Conservation (phyloP, 2,113 vertebrate species). For the Mormyrus lacerda region DNA sequence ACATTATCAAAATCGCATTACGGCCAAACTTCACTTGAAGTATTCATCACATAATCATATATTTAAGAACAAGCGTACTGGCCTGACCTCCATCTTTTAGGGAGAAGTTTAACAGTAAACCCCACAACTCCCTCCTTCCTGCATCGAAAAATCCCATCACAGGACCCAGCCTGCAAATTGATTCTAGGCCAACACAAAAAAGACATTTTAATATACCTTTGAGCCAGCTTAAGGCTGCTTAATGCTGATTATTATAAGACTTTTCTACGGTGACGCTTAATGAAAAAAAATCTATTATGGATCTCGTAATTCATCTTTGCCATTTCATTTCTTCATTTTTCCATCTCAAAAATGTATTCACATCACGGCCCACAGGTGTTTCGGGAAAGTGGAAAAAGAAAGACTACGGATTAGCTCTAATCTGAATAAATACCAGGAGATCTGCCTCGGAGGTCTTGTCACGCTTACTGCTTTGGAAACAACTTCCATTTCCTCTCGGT, state of each 20-base stretch:
- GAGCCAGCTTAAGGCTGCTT: constrained; percentile 67
- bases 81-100: constrained; percentile 4
- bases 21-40: too few species aligned
- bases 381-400: constrained; percentile 32
- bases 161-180: constrained; percentile 80
- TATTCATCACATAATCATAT: background rate
- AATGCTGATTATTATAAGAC: constrained; percentile 52
- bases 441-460: constrained; percentile 56
- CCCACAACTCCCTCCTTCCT: constrained; percentile 15
- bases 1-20: background rate
- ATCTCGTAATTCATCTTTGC: constrained; percentile 22
- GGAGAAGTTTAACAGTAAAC: background rate
- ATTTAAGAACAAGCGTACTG: background rate
- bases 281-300: constrained; percentile 62
- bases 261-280: constrained; percentile 57
- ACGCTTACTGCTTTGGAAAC: constrained; percentile 60
- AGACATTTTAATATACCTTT: constrained; percentile 79
- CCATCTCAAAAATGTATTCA: constrained; percentile 9
- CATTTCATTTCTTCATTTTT: constrained; percentile 28
- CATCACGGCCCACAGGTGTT: constrained; percentile 18
- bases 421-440: constrained; percentile 63
- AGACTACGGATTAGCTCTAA: constrained; percentile 55
- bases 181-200: constrained; percentile 74
- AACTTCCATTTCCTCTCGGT: constrained; percentile 44
- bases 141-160: constrained; percentile 76